Base-by-base conservation (phyloP, 2,113 vertebrate species). In the Pollimyrus isidori region DNA sequence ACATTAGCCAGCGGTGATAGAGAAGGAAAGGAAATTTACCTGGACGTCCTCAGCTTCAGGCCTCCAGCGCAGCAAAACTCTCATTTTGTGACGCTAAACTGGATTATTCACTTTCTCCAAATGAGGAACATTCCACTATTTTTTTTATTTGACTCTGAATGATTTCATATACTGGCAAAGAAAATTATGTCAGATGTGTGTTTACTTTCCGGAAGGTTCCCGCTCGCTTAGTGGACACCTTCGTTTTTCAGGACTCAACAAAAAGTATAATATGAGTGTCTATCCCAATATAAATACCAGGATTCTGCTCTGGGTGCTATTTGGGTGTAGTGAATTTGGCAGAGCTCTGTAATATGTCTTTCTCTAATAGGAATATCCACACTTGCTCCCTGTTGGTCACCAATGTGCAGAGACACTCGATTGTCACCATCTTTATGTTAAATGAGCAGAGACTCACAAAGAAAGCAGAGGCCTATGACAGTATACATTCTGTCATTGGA, bases 41-140 rank as follows among this genome's bases (percentile, higher is more conserved):
- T 90, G 90, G 91, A 91, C 92, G 89, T 86, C 23, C 91, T 92
- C 91, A 89, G 76, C 86, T 35, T 39, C 52, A 21, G 86, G 88
- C 89, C 89, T 90, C 58, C 80, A 91, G 90, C 91, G 88, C 93
- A 94, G 93, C 93, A 93, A 93, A 21, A 35, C 10, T 58, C 23
- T 35, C 19, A 88, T 82, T 73, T 35, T 4, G n/a, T 58, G 50
- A 19, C n/a, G 11, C 42, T 50, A 30, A 80, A 5, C 9, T 46
- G n/a, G 58, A 87, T 86, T 87, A 69, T 26, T 69, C 30, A 49
- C 65, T 21, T 35, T 49, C 19, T 56, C 65, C 53, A 50, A 42
- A 65, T 65, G 19, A 50, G 53, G 23, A 39, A n/a, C 48, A 30
- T 35, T 76, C 35, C 69, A 42, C 30, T 6, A 0, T 42, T 13